A percentile compares a stretch with the other conserved stretches of the same genome.
Evolutionary conservation across 2,113 vertebrate species (phyloP).

Genomic region (Numenius arquata): DNA sequence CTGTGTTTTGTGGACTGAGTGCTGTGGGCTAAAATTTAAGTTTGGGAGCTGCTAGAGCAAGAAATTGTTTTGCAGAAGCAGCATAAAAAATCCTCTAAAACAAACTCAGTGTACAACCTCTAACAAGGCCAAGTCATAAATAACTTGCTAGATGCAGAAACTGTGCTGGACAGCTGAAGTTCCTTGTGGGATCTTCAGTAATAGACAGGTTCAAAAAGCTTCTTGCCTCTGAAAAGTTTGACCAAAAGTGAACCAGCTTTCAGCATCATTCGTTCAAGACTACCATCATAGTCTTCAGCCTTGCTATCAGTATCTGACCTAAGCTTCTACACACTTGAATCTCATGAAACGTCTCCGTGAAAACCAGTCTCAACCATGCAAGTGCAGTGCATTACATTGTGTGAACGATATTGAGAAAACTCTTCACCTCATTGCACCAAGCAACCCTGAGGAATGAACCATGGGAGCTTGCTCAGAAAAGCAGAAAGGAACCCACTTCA

Average conservation of each 20-base stretch:
- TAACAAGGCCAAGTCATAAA: neutral
- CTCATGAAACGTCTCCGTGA: neutral
- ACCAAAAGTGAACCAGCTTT: neutral
- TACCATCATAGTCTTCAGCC: neutral
- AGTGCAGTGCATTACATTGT: neutral
- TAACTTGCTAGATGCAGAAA: neutral
- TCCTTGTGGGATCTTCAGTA: neutral
- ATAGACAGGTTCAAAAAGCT: neutral
- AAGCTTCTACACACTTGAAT: neutral
- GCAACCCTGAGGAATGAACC: neutral
- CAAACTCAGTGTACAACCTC: neutral
- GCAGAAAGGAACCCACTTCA: neutral
- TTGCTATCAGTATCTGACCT: neutral
- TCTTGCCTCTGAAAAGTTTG: neutral
- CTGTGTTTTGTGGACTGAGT: neutral
- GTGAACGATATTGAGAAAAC: neutral
- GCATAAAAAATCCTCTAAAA: neutral
- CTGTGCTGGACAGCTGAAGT: neutral
- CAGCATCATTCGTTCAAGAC: neutral
- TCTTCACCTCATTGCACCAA: neutral
- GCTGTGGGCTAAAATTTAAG: neutral
- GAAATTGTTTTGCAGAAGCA: constrained; percentile 18
- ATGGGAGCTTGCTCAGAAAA: neutral
- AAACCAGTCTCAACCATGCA: neutral
- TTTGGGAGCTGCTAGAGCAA: constrained; percentile 15